phyloP scores from a whole-genome alignment of 2,888 invertebrate species.

The Octodonta nipae region DNA sequence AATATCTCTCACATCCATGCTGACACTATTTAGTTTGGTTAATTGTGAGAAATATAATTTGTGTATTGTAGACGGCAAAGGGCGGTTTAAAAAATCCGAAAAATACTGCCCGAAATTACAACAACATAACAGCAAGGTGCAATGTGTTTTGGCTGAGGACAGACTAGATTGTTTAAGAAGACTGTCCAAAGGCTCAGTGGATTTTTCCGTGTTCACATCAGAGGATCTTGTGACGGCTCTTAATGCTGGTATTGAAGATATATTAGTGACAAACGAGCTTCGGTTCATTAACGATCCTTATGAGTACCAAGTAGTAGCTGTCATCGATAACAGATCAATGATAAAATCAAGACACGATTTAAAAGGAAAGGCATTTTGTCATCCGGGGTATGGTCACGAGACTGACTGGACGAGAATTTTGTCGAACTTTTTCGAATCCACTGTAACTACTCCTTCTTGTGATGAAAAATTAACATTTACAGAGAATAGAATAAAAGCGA shows the following conservation, averaged over 20 bases:
- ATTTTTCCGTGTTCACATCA: slow-evolving; percentile 71
- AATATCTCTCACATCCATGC: too few species aligned
- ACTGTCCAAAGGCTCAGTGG: slow-evolving; percentile 63
- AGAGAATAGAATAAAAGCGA: slow-evolving; percentile 62
- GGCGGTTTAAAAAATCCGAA: slow-evolving; percentile 45
- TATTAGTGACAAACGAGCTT: slow-evolving; percentile 58
- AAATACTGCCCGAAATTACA: slow-evolving; percentile 52
- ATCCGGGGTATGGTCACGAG: slow-evolving; percentile 63
- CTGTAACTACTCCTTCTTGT: slow-evolving; percentile 58
- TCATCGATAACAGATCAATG: slow-evolving; percentile 47
- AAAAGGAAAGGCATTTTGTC: slow-evolving; percentile 60
- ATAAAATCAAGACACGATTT: slow-evolving; percentile 50
- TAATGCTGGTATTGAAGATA: slow-evolving; percentile 51
- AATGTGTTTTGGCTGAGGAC: slow-evolving; percentile 59
- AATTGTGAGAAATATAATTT: too few species aligned
- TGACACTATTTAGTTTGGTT: too few species aligned
- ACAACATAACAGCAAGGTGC: slow-evolving; percentile 44
- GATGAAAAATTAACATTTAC: slow-evolving; percentile 52
- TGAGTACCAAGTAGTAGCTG: slow-evolving; percentile 51
- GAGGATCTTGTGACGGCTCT: slow-evolving; percentile 69
- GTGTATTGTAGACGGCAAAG: slow-evolving; percentile 58
- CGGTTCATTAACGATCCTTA: slow-evolving; percentile 44
- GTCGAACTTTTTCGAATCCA: slow-evolving; percentile 60
- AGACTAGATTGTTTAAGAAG: slow-evolving; percentile 70
- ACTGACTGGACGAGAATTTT: slow-evolving; percentile 65